These are phyloP conservation scores for Trinorchestia longiramus DNA, from an alignment of 1,140 invertebrate species.

Conservation along the genomic window DNA sequence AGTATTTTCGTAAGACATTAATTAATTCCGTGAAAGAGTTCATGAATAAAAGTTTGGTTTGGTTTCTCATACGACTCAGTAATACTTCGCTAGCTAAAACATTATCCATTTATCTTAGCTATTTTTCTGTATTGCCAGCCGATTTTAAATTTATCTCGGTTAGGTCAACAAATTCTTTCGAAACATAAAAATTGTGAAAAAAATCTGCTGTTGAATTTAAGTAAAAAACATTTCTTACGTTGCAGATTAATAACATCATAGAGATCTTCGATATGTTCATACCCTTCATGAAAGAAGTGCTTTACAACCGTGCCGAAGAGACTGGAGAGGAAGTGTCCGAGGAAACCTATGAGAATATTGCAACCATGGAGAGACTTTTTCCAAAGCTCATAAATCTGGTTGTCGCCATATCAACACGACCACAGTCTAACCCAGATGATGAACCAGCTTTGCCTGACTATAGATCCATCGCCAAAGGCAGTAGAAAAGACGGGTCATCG, in stretches of 20 bases:
- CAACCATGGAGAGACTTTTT: constrained; percentile 10
- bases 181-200: not conserved
- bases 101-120: too few species aligned
- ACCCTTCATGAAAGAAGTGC: constrained; percentile 20
- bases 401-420: not conserved
- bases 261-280: constrained; percentile 10
- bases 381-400: not conserved
- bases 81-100: too few species aligned
- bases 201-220: not conserved
- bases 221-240: not conserved
- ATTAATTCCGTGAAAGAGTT: too few species aligned
- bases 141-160: not conserved
- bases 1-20: too few species aligned
- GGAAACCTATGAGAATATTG: not conserved
- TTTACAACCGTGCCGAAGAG: not conserved
- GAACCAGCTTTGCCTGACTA: constrained; percentile 13
- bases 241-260: not conserved
- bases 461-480: not conserved
- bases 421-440: not conserved
- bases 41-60: too few species aligned
- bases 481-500: not conserved
- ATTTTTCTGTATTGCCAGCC: not conserved
- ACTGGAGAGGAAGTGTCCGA: constrained; percentile 17
- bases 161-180: not conserved
- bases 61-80: too few species aligned